These are phyloP conservation scores for Acanthosoma haemorrhoidale DNA, from an alignment of 2,888 invertebrate species.

Conservation along the genomic window DNA sequence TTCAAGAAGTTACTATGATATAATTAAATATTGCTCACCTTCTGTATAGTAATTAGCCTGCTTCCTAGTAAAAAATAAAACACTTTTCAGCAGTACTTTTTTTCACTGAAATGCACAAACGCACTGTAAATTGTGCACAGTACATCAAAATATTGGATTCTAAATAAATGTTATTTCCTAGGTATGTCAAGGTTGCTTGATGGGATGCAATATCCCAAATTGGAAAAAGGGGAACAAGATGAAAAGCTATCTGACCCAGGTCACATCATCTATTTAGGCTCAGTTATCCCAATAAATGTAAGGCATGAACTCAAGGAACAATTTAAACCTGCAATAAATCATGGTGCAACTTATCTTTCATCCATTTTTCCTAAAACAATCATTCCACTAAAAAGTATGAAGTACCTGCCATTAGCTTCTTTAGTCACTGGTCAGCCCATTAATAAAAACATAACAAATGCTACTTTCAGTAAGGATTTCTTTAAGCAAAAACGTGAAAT, in stretches of 20 bases:
- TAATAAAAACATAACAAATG: neutral
- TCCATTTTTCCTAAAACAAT: conserved; percentile 30
- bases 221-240: neutral
- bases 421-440: neutral
- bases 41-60: neutral
- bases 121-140: conserved; percentile 7
- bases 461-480: neutral
- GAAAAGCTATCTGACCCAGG: neutral
- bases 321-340: neutral
- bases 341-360: conserved; percentile 17
- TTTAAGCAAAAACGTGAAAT: neutral
- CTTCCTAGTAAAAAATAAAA: neutral
- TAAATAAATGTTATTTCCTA: neutral
- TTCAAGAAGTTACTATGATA: no score
- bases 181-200: neutral
- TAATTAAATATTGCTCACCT: no score
- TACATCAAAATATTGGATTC: neutral
- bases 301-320: neutral
- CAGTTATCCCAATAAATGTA: neutral
- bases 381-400: conserved; percentile 26
- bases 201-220: neutral
- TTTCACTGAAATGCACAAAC: neutral
- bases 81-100: neutral
- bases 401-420: conserved; percentile 26
- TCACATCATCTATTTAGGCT: neutral